A percentile compares a stretch with the other conserved stretches of the same genome.
phyloP scores from a whole-genome alignment of 1,140 invertebrate species.

The Aporrectodea caliginosa region DNA sequence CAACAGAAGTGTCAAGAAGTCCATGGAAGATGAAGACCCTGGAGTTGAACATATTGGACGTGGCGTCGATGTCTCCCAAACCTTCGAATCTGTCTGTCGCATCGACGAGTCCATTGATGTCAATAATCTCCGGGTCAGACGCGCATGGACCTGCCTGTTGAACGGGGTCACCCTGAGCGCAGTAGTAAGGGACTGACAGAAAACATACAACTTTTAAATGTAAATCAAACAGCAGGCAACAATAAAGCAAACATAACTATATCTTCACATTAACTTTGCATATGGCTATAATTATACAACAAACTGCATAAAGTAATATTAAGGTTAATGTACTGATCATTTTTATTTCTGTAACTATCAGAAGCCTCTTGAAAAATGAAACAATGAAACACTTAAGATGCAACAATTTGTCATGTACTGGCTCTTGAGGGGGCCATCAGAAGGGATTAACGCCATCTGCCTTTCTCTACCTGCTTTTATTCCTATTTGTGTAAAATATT shows the following conservation, averaged over 20 bases:
- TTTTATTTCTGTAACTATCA: not conserved
- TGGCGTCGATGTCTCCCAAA: constrained; percentile 47
- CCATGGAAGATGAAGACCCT: constrained; percentile 53
- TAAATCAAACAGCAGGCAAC: too few relatives aligned
- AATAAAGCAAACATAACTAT: too few relatives aligned
- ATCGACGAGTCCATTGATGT: constrained; percentile 36
- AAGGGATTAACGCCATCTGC: too few relatives aligned
- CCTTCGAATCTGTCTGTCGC: constrained; percentile 37
- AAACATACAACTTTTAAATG: not conserved
- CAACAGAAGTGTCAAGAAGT: constrained; percentile 45
- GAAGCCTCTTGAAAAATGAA: not conserved
- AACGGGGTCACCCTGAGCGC: constrained; percentile 40
- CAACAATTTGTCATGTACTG: too few relatives aligned
- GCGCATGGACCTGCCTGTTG: constrained; percentile 44
- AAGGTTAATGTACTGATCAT: not conserved
- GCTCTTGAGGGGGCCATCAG: too few relatives aligned
- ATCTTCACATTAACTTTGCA: too few relatives aligned
- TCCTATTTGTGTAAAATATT: not conserved
- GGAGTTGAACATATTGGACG: constrained; percentile 43
- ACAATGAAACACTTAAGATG: not conserved
- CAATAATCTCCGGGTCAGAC: constrained; percentile 41
- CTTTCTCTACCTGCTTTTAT: too few relatives aligned
- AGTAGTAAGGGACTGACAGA: constrained; percentile 48
- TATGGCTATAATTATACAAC: not conserved
- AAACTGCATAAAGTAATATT: not conserved